Evolutionary conservation across 2,888 invertebrate genomes (phyloP), one percentile per base, ranked within the genome.

Genomic region (Cheilosia pagana): DNA sequence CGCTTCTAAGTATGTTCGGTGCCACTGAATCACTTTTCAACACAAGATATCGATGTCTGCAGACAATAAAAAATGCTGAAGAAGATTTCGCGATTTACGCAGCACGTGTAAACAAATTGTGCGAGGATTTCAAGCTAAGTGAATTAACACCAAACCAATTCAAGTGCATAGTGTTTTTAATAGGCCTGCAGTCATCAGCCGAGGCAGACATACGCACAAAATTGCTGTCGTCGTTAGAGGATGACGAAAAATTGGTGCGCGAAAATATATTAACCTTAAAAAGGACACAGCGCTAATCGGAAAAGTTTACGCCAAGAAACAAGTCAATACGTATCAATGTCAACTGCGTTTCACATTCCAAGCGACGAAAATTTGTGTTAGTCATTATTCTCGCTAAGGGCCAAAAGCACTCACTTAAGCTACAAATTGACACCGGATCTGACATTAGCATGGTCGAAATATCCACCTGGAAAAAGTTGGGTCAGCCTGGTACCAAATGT

Each of bases 361-460:
- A 52, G 50, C 31, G 28, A 35, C 50, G 35, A 21, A 50, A 63
- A 10, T 52, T 39, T 28, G 28, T 28, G 28, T 28, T 7, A 28
- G 28, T 39, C 35, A 35, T 35, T 12, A 43, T 4, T 31, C 50
- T 50, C 25, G 39, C 23, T 21, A 21, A 53, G 25, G 19, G 21
- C 5, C 41, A 39, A 39, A 41, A 67, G 8, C 41, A 41, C 12
- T 41, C 41, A n/a, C n/a, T 41, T 28, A 23, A 14, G 6, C 45
- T 86, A 7, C 78, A 77, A 53, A 67, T 76, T 57, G 81, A 86
- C 35, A 74, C 68, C 0, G 81, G 76, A 4, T 86, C 77, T 3
- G 86, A 86, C 41, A 72, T 86, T n/a, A 86, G 76, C n/a, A 76
- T 74, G 52, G 76, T 81, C 3, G 75, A 77, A n/a, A 43, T 70